Conservation (phyloP, 1,140 invertebrate genomes). For the Ectropis grisescens region DNA sequence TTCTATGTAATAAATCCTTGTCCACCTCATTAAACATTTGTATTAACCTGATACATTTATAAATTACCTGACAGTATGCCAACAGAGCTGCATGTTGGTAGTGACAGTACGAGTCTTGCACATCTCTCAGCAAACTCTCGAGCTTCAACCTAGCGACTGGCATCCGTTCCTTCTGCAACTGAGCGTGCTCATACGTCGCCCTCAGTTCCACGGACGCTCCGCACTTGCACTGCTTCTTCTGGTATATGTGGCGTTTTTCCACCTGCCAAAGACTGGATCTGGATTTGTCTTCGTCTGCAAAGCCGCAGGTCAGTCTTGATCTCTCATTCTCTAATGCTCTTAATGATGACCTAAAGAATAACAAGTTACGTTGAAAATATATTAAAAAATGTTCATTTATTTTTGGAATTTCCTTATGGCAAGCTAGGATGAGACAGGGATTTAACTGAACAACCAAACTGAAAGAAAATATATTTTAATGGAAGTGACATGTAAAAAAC, state of each 20-base stretch:
- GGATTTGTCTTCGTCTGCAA: constrained; percentile 32
- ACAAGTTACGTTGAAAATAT: neutral
- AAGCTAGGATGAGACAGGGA: too few species aligned
- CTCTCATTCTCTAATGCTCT: constrained; percentile 37
- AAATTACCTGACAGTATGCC: constrained; percentile 38
- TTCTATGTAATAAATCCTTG: too few species aligned
- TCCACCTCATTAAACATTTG: too few species aligned
- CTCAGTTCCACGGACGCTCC: constrained; percentile 22
- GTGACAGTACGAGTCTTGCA: constrained; percentile 50
- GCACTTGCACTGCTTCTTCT: constrained; percentile 31
- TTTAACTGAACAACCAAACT: too few species aligned
- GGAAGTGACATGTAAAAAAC: too few species aligned
- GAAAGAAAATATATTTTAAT: too few species aligned
- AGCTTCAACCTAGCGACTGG: constrained; percentile 34
- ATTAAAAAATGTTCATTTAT: too few species aligned
- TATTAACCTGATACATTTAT: too few species aligned
- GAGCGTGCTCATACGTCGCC: constrained; percentile 34
- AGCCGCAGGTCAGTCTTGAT: constrained; percentile 21
- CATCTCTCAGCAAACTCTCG: constrained; percentile 29
- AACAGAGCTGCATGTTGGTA: constrained; percentile 43
- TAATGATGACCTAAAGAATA: constrained; percentile 30
- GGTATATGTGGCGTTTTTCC: constrained; percentile 22
- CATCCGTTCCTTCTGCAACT: constrained; percentile 33
- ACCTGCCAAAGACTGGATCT: constrained; percentile 33
- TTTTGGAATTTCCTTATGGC: too few species aligned